Base-by-base conservation (phyloP, 1,140 invertebrate species). In the Radopholus similis region DNA sequence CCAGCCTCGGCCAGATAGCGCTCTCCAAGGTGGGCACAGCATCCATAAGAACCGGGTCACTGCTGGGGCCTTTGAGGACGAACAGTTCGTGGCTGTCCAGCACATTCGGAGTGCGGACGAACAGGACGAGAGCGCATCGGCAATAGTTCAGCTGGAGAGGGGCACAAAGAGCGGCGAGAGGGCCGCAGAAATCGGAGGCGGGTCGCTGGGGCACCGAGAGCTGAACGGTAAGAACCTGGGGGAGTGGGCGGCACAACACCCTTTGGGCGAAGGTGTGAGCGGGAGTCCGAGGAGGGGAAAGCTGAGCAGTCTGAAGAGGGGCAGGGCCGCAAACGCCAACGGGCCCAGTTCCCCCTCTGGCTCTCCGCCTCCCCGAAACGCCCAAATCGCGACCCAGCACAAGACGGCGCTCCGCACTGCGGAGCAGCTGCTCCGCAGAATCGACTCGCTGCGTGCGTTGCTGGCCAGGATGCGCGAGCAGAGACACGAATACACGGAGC, bases 401-500 rank as follows among this genome's bases (percentile, higher is more conserved):
- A 65, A 47, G 34, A 47, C 21, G 18, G 62, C 51, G 2, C 47
- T 64, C 28, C 15, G 42, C 15, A 59, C 51, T 6, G 66, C 58
- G 6, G 58, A 72, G 23, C 66, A 51, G 30, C 30, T 70, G 8
- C 34, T 70, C 23, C 23, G 28, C 3, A 32, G 42, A 44, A 40
- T 70, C 21, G 66, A 70, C n/a, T 30, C 18, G 15, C 42, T 70
- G 6, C 68, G 68, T n/a, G 23, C 49, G 26, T 28, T 28, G 23
- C 38, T 70, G 69, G 56, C 37, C 23, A 49, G 47, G 47, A 42
- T 47, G 35, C 28, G 59, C 21, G 35, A 18, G 4, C 8, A n/a
- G n/a, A n/a, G 53, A 2, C 53, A 47, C 21, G 73, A 75, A 74
- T 78, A 60, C 9, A 44, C 77, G 18, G 75, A 77, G 47, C 32